These are phyloP conservation scores for Rostratula benghalensis DNA, from an alignment of 2,113 vertebrate species.

Conservation along the genomic window DNA sequence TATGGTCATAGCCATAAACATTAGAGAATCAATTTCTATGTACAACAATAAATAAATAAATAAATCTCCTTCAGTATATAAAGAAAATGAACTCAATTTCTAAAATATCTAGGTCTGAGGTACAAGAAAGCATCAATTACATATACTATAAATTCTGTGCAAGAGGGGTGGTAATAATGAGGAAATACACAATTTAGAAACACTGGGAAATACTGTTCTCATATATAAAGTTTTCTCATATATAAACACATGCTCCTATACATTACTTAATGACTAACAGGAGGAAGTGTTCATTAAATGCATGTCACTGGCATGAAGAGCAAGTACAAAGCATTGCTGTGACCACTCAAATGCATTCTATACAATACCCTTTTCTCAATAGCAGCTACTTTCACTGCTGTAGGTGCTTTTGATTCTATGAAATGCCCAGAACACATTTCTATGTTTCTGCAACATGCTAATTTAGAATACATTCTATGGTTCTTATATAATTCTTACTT, in stretches of 20 bases:
- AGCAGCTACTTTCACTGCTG: background rate
- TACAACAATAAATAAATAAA: background rate
- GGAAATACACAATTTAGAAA: background rate
- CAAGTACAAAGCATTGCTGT: background rate
- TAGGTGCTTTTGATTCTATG: background rate
- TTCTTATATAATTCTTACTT: background rate
- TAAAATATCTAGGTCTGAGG: background rate
- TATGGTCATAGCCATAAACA: too few relatives aligned
- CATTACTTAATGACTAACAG: background rate
- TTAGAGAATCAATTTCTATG: background rate
- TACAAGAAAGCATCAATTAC: background rate
- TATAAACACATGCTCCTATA: background rate
- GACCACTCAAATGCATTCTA: background rate
- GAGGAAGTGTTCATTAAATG: background rate
- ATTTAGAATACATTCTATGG: background rate
- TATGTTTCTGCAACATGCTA: accelerated
- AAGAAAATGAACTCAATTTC: background rate
- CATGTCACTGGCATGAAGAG: background rate
- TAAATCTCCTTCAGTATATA: background rate
- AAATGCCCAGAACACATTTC: background rate
- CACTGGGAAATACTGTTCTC: background rate
- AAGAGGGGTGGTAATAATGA: background rate
- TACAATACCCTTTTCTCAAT: background rate
- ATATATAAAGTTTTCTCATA: background rate
- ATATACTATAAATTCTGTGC: background rate